Evolutionary conservation across 2,888 invertebrate species (phyloP), one percentile per base, ranked within the genome.

Genomic region (Cephonodes hylas): DNA sequence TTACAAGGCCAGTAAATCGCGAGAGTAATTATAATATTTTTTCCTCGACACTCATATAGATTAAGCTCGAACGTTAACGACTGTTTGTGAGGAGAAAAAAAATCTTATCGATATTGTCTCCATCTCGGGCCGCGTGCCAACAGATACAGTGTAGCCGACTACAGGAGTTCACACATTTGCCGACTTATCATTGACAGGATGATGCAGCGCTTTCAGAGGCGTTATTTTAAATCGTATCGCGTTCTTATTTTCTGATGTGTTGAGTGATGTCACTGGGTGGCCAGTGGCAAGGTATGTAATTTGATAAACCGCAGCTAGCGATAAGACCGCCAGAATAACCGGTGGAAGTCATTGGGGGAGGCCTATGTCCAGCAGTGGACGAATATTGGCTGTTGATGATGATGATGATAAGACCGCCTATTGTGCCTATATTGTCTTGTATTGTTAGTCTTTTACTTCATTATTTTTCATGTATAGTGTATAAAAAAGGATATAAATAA

Each of bases 91-190:
- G 71, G 71, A 72, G 68, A 38, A 66, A 72, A 72, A 38, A 73
- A 72, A 65, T 66, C 66, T 59, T n/a, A n/a, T 15, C 20, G 8
- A 10, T 53, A 31, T 53, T 53, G 31, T 53, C 68, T 62, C 66
- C 57, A 64, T 64, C 63, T 63, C 63, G 79, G 79, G 61, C 76
- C 63, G 53, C 59, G 62, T 72, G 80, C 81, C 80, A 79, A 69
- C 65, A 72, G 69, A 77, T 71, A 72, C n/a, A n/a, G n/a, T n/a
- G n/a, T n/a, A 61, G 45, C 38, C 46, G 38, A 44, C 44, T 18
- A 15, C 53, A 53, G 61, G 18, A 31, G 42, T 31, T 23, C 58
- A 46, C 57, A 45, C 34, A 38, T 61, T 60, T 57, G 53, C 56
- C 31, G 57, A 22, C 57, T 61, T 58, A 58, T 58, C 60, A 10